Evolutionary conservation across 2,113 vertebrate genomes (phyloP).

Genomic region (Crotalus horridus): DNA sequence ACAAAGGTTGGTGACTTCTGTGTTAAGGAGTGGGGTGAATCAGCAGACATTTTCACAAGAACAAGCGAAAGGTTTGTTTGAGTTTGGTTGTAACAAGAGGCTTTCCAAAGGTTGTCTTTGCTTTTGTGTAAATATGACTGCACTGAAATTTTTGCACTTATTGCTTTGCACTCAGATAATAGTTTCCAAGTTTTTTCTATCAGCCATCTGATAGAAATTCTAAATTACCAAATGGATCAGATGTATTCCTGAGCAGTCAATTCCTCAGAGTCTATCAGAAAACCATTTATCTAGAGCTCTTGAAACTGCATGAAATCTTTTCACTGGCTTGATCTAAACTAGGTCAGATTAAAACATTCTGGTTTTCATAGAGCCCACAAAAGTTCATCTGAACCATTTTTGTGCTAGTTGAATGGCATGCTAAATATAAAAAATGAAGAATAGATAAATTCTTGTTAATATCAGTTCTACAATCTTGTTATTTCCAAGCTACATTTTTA

Average conservation of each 20-base stretch:
- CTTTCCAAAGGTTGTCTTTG: neutral
- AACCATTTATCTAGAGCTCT: neutral
- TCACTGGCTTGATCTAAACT: slow-evolving; percentile 4
- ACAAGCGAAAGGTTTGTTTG: neutral
- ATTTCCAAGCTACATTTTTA: neutral
- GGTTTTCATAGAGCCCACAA: neutral
- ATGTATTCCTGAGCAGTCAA: neutral
- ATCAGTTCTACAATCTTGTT: neutral
- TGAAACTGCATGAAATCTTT: neutral
- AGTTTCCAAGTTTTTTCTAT: neutral
- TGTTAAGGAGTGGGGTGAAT: neutral
- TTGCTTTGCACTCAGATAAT: neutral
- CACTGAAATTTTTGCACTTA: neutral
- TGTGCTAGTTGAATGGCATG: neutral
- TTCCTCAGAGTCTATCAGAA: neutral
- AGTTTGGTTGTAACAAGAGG: neutral
- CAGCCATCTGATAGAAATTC: neutral
- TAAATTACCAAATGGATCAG: neutral
- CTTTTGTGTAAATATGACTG: neutral
- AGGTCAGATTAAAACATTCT: slow-evolving; percentile 12
- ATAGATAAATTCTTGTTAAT: neutral
- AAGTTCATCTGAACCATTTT: neutral
- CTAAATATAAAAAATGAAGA: neutral
- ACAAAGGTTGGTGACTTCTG: no score
- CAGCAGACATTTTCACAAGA: neutral